Percentiles rank a stretch among this genome's conserved stretches.
These are phyloP conservation scores for Archocentrus centrarchus DNA, from an alignment of 2,113 vertebrate species.

Conservation along the genomic window DNA sequence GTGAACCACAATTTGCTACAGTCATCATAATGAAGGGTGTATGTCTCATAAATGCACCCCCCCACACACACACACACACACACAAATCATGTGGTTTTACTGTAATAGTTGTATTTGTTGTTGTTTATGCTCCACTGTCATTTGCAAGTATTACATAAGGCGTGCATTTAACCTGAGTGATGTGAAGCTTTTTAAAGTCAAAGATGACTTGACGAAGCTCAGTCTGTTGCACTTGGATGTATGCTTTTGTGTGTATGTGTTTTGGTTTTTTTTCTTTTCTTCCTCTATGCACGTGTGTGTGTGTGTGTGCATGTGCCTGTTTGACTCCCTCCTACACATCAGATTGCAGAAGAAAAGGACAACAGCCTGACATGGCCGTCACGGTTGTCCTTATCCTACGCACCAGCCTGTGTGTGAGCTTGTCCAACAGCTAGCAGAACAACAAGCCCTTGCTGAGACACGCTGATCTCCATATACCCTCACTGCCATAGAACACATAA, in stretches of 20 bases:
- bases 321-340: conserved; percentile 71
- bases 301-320: conserved; percentile 21
- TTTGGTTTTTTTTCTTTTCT: too few relatives aligned
- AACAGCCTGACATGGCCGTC: conserved; percentile 70
- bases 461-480: conserved; percentile 52
- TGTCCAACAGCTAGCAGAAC: conserved; percentile 62
- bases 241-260: background rate
- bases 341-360: conserved; percentile 76
- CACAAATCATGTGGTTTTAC: background rate
- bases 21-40: background rate
- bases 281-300: too few relatives aligned
- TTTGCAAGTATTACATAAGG: conserved; percentile 3
- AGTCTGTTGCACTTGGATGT: conserved; percentile 34
- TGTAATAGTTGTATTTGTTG: background rate
- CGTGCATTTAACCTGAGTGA: conserved; percentile 15
- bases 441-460: conserved; percentile 51
- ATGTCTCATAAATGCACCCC: background rate
- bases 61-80: too few relatives aligned
- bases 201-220: conserved; percentile 28
- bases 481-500: conserved; percentile 41
- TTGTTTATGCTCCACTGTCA: background rate
- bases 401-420: conserved; percentile 70
- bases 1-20: background rate
- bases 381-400: conserved; percentile 75
- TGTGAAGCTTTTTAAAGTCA: conserved; percentile 20